These are phyloP conservation scores for Ranitomeya imitator DNA, from an alignment of 2,113 vertebrate genomes.

Conservation along the genomic window DNA sequence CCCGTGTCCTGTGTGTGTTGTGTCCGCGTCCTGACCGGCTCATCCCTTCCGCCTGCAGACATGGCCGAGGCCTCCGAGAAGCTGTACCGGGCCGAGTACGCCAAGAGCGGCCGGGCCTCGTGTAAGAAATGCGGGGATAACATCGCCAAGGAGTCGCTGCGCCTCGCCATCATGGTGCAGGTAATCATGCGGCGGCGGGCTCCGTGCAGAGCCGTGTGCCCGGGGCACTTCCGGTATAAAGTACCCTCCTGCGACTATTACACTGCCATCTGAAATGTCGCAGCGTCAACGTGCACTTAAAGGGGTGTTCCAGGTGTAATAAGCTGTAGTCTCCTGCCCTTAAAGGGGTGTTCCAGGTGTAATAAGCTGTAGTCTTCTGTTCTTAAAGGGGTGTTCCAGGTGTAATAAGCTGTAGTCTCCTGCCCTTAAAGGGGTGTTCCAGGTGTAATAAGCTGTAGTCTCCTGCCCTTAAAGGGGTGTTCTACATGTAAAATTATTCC, in stretches of 20 bases:
- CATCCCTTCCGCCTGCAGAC: constrained; percentile 23
- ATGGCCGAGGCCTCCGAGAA: constrained; percentile 89
- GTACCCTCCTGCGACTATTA: background rate
- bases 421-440: too few relatives aligned
- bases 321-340: too few relatives aligned
- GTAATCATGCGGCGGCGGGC: constrained; percentile 64
- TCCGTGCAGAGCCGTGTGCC: background rate
- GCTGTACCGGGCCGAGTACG: constrained; percentile 89
- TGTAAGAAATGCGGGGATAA: constrained; percentile 95
- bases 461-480: too few relatives aligned
- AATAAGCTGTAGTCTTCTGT: too few relatives aligned
- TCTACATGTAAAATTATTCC: too few relatives aligned
- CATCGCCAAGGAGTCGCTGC: constrained; percentile 90
- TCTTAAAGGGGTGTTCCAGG: too few relatives aligned
- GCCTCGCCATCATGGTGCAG: constrained; percentile 98
- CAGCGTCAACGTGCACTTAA: background rate
- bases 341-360: too few relatives aligned
- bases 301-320: too few relatives aligned
- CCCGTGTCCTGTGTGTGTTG: too few relatives aligned
- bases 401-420: too few relatives aligned
- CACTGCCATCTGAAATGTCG: too few relatives aligned
- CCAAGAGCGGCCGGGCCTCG: constrained; percentile 92
- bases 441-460: too few relatives aligned
- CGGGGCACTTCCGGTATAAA: background rate
- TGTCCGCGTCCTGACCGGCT: constrained; percentile 2